Evolutionary conservation across 2,888 invertebrate genomes (phyloP).

Genomic region (Calliphora vomitoria): DNA sequence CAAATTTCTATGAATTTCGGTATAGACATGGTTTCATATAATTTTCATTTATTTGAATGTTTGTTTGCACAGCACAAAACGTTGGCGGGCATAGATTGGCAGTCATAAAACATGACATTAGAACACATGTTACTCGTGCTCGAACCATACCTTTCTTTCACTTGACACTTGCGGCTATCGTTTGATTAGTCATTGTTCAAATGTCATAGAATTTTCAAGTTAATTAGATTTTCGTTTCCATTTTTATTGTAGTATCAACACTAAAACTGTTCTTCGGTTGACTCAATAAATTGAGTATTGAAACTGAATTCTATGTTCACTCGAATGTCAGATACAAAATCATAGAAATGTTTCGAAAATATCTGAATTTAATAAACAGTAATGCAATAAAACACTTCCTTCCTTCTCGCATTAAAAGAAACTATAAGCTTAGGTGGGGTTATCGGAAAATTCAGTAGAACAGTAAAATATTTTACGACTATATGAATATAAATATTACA

Average conservation of each 20-base stretch:
- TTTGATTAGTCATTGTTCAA: slow-evolving; percentile 44
- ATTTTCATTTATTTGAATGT: slow-evolving; percentile 20
- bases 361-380: too few species aligned
- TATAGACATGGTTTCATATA: neutral
- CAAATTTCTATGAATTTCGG: neutral
- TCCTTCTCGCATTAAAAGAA: too few species aligned
- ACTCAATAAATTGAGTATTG: too few species aligned
- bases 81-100: slow-evolving; percentile 44
- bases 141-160: slow-evolving; percentile 7
- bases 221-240: slow-evolving; percentile 16
- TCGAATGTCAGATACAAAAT: too few species aligned
- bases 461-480: too few species aligned
- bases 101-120: slow-evolving; percentile 29
- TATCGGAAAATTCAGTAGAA: too few species aligned
- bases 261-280: too few species aligned
- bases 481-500: too few species aligned
- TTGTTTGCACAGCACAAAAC: slow-evolving; percentile 23
- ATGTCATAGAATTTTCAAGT: slow-evolving; percentile 21
- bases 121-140: slow-evolving; percentile 32
- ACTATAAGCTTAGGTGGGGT: too few species aligned
- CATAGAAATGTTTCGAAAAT: too few species aligned
- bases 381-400: too few species aligned
- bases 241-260: neutral
- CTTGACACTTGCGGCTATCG: slow-evolving; percentile 36
- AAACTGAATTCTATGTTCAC: too few species aligned